Base-by-base conservation (phyloP, 2,113 vertebrate species). In the Leptobrachium leishanense region DNA sequence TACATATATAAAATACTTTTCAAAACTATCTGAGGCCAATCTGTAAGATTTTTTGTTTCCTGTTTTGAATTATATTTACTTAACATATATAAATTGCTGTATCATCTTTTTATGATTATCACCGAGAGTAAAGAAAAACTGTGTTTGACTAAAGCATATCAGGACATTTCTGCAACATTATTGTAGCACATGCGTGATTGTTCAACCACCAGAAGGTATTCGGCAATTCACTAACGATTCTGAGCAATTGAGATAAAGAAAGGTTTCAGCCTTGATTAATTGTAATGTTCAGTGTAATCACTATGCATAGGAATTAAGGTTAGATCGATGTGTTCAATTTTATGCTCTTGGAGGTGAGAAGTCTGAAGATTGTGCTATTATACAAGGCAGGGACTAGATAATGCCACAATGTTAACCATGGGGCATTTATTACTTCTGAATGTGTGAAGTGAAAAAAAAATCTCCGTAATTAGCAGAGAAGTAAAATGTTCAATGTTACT, bases 271-370 rank as follows among this genome's bases (percentile, higher is more conserved):
- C 13, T 42, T 72, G 59, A 72, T 79, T 79, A 72, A 79, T 79
- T 72, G 68, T 43, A 72, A 66, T 63, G 31, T 72, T 65, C 69
- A 79, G 31, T 66, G 41, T 43, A 72, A 39, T 79, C 59, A 66
- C 39, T 66, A 57, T 65, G 59, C 68, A 72, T 72, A 65, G 44
- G 68, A 79, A 79, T 79, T 72, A 79, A 72, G 57, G 57, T 44
- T 54, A 79, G 76, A 72, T 79, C 76, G 72, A 79, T 79, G 76
- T 72, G 76, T 79, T 72, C 7, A 65, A 77, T 72, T 65, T 79
- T 79, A 54, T 79, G 53, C 43, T 72, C 44, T 72, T 59, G 7
- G 39, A 72, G 57, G 65, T 41, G 63, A 59, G 69, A 72, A 79
- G 57, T 66, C 31, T 72, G 31, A 65, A 44, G 67, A 41, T 68